A percentile compares a stretch with the other conserved stretches of the same genome.
These are phyloP conservation scores for Leptinotarsa haldemani DNA, from an alignment of 2,888 invertebrate genomes.

Conservation along the genomic window DNA sequence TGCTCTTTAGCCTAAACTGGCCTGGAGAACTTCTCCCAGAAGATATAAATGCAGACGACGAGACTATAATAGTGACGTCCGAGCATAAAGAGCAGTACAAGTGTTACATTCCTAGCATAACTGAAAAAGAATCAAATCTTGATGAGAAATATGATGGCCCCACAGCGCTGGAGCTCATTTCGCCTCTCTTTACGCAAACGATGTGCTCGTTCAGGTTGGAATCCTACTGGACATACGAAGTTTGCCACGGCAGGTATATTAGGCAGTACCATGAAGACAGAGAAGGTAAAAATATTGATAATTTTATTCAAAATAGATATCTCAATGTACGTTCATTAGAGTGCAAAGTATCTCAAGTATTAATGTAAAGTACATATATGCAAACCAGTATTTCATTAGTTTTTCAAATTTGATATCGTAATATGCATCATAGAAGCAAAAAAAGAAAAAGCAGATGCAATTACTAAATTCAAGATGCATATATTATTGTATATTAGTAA, in stretches of 20 bases:
- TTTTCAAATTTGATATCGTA: too few species aligned
- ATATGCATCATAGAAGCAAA: too few species aligned
- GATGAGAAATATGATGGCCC: slow-evolving; percentile 78
- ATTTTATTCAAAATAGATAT: too few species aligned
- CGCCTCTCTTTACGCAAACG: slow-evolving; percentile 80
- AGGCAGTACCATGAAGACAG: slow-evolving; percentile 96
- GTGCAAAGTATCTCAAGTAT: too few species aligned
- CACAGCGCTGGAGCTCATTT: slow-evolving; percentile 81
- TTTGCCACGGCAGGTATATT: slow-evolving; percentile 92
- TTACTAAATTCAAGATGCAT: too few species aligned
- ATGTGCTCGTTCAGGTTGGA: slow-evolving; percentile 84
- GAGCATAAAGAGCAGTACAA: slow-evolving; percentile 85
- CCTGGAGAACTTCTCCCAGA: slow-evolving; percentile 68
- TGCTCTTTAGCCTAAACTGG: slow-evolving; percentile 85
- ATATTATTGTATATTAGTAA: too few species aligned
- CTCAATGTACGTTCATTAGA: too few species aligned
- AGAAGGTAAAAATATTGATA: slow-evolving; percentile 74
- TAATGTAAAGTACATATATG: too few species aligned
- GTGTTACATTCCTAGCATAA: slow-evolving; percentile 81
- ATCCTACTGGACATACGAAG: slow-evolving; percentile 96
- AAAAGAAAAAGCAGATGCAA: too few species aligned
- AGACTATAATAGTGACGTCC: slow-evolving; percentile 78
- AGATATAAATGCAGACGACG: slow-evolving; percentile 65
- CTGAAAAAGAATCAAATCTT: slow-evolving; percentile 68
- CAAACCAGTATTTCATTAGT: too few species aligned